Conservation (phyloP, 2,113 vertebrate genomes). For the Alaudala cheleensis region DNA sequence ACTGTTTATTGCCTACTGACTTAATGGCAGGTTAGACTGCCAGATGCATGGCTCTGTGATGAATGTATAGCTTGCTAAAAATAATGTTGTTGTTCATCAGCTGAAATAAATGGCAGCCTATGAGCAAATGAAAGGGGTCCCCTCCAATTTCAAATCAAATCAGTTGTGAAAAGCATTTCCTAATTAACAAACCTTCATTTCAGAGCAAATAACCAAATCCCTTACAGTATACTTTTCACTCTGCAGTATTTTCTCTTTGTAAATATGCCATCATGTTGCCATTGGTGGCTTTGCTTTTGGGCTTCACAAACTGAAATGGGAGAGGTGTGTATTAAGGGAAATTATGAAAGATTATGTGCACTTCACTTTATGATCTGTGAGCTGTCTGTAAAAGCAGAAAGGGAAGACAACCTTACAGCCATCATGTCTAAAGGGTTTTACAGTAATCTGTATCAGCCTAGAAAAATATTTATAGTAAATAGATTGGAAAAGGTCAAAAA, state of each 20-base stretch:
- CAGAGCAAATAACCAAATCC: background rate
- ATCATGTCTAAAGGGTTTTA: background rate
- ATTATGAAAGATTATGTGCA: background rate
- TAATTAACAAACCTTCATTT: background rate
- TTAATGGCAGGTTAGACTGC: slow-evolving; percentile 52
- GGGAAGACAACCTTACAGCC: background rate
- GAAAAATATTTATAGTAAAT: background rate
- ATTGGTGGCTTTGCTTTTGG: background rate
- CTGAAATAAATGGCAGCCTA: background rate
- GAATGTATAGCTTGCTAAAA: slow-evolving; percentile 11
- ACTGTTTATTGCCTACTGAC: background rate
- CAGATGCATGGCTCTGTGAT: background rate
- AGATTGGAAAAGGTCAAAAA: background rate
- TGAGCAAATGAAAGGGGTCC: background rate
- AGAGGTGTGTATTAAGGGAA: background rate
- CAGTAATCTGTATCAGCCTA: background rate
- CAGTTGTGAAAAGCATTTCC: background rate
- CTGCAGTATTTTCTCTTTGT: background rate
- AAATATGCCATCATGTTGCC: background rate
- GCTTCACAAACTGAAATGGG: background rate
- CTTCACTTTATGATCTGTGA: background rate
- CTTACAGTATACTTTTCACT: background rate
- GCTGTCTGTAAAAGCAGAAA: background rate
- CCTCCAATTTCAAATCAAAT: background rate
- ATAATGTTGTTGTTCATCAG: background rate